Evolutionary conservation across 2,113 vertebrate species (phyloP).

Genomic region (Rutilus rutilus): DNA sequence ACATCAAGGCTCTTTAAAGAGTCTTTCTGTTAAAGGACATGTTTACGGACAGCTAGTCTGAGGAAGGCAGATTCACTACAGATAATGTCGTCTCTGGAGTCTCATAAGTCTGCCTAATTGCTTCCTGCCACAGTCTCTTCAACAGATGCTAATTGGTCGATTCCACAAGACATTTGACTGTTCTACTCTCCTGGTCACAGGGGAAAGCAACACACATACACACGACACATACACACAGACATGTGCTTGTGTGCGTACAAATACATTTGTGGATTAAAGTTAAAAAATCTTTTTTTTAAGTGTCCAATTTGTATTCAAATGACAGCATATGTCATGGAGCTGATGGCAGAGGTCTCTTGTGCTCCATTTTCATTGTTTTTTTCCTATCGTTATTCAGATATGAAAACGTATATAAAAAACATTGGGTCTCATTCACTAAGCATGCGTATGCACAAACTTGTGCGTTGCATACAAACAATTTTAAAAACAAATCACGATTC

Average conservation of each 20-base stretch:
- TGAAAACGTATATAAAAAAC: no score
- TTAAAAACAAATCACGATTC: no score
- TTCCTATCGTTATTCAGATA: not conserved
- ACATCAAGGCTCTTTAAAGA: not conserved
- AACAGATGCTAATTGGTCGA: constrained; percentile 51
- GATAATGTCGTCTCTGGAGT: constrained; percentile 27
- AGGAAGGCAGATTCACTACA: constrained; percentile 6
- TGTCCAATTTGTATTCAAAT: constrained; percentile 25
- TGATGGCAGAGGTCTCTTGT: not conserved
- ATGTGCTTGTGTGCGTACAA: not conserved
- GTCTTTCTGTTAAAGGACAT: constrained; percentile 11
- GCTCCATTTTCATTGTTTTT: not conserved
- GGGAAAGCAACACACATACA: not conserved
- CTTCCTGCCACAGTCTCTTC: constrained; percentile 32
- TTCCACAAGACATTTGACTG: constrained; percentile 42
- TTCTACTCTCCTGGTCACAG: not conserved
- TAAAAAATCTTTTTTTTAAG: constrained; percentile 11
- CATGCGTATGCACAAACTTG: no score
- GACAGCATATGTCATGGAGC: not conserved
- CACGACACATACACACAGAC: not conserved
- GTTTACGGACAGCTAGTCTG: not conserved
- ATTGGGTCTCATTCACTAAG: no score
- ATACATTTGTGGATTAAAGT: constrained; percentile 20
- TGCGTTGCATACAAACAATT: no score
- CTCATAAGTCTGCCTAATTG: constrained; percentile 48